These are phyloP conservation scores for Gavia stellata DNA, from an alignment of 2,113 vertebrate genomes.

Conservation along the genomic window DNA sequence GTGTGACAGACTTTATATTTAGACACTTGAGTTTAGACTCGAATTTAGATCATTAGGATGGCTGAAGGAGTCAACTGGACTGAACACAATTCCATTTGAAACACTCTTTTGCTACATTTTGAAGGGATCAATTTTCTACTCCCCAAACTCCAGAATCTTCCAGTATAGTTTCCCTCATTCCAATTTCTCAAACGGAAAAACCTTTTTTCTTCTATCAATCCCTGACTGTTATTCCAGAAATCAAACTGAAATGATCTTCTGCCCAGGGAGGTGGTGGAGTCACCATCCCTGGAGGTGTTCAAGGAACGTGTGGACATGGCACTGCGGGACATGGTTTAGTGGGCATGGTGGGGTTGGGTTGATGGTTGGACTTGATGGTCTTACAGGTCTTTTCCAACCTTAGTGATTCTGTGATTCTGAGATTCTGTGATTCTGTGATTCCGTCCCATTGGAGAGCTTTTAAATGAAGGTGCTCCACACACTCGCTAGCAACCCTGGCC, in stretches of 20 bases:
- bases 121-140: background rate
- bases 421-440: too few species aligned
- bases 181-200: background rate
- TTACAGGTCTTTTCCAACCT: too few species aligned
- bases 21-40: background rate
- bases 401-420: too few species aligned
- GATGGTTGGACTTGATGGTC: too few species aligned
- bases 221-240: background rate
- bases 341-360: too few species aligned
- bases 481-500: background rate
- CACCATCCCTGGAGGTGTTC: too few species aligned
- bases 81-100: background rate
- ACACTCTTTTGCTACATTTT: background rate
- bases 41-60: background rate
- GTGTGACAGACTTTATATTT: background rate
- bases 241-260: background rate
- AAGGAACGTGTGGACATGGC: too few species aligned
- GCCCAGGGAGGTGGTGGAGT: too few species aligned
- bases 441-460: background rate
- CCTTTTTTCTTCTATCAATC: background rate
- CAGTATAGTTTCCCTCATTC: background rate
- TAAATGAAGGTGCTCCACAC: background rate
- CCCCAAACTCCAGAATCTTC: background rate
- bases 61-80: background rate
- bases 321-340: too few species aligned